A percentile compares a stretch with the other conserved stretches of the same genome.
Conservation (phyloP, 2,888 invertebrate genomes). For the Megaustenia siamemsis region DNA sequence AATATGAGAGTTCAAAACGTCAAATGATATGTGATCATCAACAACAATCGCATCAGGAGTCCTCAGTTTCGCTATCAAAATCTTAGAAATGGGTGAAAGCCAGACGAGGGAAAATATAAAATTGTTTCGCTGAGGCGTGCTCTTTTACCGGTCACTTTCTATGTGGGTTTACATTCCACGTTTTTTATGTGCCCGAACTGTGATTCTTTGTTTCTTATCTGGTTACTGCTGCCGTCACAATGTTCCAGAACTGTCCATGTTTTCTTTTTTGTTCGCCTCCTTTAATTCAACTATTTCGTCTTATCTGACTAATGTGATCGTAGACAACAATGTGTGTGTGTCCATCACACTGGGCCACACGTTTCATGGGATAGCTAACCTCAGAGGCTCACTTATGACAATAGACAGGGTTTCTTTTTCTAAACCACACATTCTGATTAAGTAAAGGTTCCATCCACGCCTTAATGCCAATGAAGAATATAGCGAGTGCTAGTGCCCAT, state of each 20-base stretch:
- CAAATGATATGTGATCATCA: slow-evolving; percentile 40
- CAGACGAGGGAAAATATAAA: slow-evolving; percentile 29
- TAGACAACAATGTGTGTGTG: slow-evolving; percentile 9
- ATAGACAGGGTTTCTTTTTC: too few species aligned
- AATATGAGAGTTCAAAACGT: slow-evolving; percentile 51
- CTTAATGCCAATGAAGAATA: too few species aligned
- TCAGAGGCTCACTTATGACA: background rate
- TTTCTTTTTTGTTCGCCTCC: background rate
- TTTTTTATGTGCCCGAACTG: slow-evolving; percentile 18
- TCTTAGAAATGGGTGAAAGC: slow-evolving; percentile 11
- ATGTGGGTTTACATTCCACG: slow-evolving; percentile 30
- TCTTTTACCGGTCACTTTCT: slow-evolving; percentile 31
- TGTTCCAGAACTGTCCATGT: background rate
- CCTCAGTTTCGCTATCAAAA: slow-evolving; percentile 40
- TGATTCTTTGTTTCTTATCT: slow-evolving; percentile 43
- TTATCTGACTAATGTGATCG: background rate
- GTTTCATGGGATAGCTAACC: too few species aligned
- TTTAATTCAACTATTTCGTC: background rate
- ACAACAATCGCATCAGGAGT: slow-evolving; percentile 32
- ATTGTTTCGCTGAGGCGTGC: slow-evolving; percentile 35
- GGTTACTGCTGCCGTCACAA: slow-evolving; percentile 1
- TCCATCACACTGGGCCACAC: background rate
- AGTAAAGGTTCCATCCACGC: too few species aligned
- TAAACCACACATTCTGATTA: too few species aligned
- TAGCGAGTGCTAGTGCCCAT: too few species aligned